Evolutionary conservation across 2,888 invertebrate genomes (phyloP), one percentile per base, ranked within the genome.

Genomic region (Lacanobia wlatinum): DNA sequence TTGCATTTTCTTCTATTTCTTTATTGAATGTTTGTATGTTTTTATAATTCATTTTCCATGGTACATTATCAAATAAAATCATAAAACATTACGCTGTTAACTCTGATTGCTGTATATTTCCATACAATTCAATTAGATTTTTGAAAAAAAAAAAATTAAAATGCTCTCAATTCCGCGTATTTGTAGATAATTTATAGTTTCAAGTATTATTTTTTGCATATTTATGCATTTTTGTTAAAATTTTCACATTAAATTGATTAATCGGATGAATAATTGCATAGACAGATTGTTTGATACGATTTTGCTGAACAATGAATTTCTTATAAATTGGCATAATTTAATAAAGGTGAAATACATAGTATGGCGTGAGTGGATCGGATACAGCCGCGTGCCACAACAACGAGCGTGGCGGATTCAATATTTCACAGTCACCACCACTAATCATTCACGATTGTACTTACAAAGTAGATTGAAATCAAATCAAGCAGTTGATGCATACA

Each of bases 351-450:
- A 87, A 87, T 84, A 69, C 53, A 81, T 53, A 66, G 82, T 84
- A 80, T 88, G 87, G 88, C 87, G 87, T 88, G 88, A 90, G 88
- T 89, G 87, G 81, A 90, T 87, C 89, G 82, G 90, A 90, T 84
- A 82, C 80, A 84, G 90, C 92, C 94, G 93, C 93, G 94, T 93
- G 94, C 92, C 88, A 83, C 86, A 83, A 86, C 87, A 90, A 89
- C 90, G 87, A 92, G 90, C 95, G 94, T 94, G 84, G 85, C 94
- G 82, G 91, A 95, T 95, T 80, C 92, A 88, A 95, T 95, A 92
- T 91, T 93, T 92, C 94, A 95, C 96, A 95, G 91, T 92, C 89
- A 90, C 93, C 92, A 92, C 92, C 87, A 87, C 91, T 94, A 95
- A 95, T 95, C 92, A 93, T 92, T 92, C 89, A 86, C 89, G 90